Evolutionary conservation across 2,888 invertebrate species (phyloP), one percentile per base, ranked within the genome.

Genomic region (Tyria jacobaeae): DNA sequence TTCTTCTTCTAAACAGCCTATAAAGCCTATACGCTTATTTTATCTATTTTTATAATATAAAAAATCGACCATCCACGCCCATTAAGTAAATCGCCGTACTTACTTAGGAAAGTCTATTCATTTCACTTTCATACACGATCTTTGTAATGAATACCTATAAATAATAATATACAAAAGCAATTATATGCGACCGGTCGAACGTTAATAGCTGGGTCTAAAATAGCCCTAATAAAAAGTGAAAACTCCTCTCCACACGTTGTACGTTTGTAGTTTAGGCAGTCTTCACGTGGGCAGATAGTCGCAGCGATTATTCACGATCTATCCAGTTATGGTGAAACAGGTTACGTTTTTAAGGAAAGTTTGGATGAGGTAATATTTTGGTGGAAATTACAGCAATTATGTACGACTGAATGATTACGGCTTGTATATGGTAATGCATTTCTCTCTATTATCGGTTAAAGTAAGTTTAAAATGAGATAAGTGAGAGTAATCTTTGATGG

Each of bases 221-320:
- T 76, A 75, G 67, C 76, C 76, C 66, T 75, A 71, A 76, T 76
- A 75, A 75, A 75, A 75, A 75, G 75, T 75, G 75, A 75, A 75
- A 75, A 76, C 70, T 53, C 48, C 25, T 15, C 44, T 48, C 37
- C 44, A 59, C 68, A 73, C 69, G 75, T 72, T 35, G 51, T 37
- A 39, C 62, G 31, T 49, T 53, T 52, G 64, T n/a, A 59, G 61
- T 73, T 72, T 70, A 71, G 73, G 69, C 61, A 49, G 48, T n/a
- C 44, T 53, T 41, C 71, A 69, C 71, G 65, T 73, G 66, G 63
- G 66, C 67, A 59, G 48, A 53, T 64, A 49, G 52, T 60, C 64
- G 57, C 31, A 44, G 61, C 37, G 58, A 66, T 73, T 73, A 71
- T 73, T 60, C 64, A 67, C 67, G 56, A 69, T 53, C 39, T 60